These are phyloP conservation scores for Hexactinellida sp. DNA, from an alignment of 37 sponge, comb jelly and placozoan species.

Conservation along the genomic window DNA sequence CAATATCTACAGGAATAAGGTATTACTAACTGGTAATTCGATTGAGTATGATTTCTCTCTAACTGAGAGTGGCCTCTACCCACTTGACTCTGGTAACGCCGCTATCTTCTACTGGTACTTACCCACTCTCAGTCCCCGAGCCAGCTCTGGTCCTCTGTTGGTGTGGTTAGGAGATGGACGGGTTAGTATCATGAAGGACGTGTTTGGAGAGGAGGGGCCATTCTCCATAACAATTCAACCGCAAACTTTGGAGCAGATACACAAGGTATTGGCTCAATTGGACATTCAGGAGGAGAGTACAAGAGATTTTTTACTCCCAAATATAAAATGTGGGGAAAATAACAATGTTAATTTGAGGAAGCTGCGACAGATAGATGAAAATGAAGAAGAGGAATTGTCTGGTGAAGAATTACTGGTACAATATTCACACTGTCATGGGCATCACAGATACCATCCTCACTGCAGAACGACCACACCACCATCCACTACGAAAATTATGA, in stretches of 20 bases:
- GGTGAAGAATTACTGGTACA: neutral
- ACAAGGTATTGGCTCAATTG: neutral
- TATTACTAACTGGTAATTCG: neutral
- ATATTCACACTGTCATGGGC: neutral
- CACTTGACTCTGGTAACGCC: neutral
- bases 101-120: conserved; percentile 4
- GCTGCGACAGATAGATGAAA: neutral
- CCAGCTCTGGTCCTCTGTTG: neutral
- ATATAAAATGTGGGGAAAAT: neutral
- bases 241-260: neutral
- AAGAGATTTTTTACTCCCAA: neutral
- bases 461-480: neutral
- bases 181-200: neutral
- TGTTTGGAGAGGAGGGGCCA: neutral
- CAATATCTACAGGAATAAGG: neutral
- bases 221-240: neutral
- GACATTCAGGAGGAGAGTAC: too few relatives aligned
- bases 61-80: neutral
- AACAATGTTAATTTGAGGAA: neutral
- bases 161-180: neutral
- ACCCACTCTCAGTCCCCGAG: neutral
- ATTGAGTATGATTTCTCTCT: neutral
- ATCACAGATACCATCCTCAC: neutral
- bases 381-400: neutral
- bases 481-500: neutral